Evolutionary conservation across 2,113 vertebrate species (phyloP).

Genomic region (Scomber scombrus): DNA sequence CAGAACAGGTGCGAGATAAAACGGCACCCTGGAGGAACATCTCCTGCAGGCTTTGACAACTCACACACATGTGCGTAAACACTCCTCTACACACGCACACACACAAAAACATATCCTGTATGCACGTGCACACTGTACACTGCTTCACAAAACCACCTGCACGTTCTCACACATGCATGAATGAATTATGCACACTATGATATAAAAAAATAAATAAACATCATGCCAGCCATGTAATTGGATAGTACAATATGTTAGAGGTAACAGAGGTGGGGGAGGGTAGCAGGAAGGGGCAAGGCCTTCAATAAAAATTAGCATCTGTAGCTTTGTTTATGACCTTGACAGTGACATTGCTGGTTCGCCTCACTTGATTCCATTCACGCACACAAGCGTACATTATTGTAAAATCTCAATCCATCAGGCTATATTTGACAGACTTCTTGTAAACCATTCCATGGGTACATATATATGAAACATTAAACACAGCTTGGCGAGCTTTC

Average conservation of each 20-base stretch:
- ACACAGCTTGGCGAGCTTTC: conserved; percentile 56
- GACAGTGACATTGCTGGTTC: conserved; percentile 65
- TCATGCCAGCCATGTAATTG: neutral
- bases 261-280: conserved; percentile 24
- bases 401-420: conserved; percentile 73
- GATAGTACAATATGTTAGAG: neutral
- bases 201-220: neutral
- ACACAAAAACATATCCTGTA: neutral
- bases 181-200: neutral
- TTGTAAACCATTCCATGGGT: conserved; percentile 72
- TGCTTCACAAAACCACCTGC: conserved; percentile 10
- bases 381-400: conserved; percentile 9
- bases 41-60: conserved; percentile 47
- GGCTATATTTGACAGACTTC: conserved; percentile 49
- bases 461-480: conserved; percentile 78
- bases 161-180: neutral
- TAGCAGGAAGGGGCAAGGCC: conserved; percentile 14
- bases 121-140: neutral
- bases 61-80: neutral
- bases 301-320: conserved; percentile 64
- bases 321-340: conserved; percentile 75
- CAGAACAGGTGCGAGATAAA: conserved; percentile 73
- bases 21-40: conserved; percentile 61
- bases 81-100: neutral
- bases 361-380: conserved; percentile 39